Conservation (phyloP, 2,888 invertebrate species). For the Palloptera scutellata region DNA sequence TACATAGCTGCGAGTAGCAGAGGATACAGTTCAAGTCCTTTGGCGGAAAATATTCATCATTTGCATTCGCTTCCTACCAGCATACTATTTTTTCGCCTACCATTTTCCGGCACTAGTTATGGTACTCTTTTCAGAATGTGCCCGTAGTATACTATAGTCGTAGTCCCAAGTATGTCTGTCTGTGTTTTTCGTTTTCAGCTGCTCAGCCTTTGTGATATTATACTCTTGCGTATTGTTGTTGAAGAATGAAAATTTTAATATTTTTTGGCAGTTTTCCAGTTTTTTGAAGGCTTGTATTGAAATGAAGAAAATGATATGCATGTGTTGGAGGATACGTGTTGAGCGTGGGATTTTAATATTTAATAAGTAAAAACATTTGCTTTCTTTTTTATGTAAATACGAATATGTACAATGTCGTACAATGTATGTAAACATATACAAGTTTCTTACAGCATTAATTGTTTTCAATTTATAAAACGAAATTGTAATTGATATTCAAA, state of each 20-base stretch:
- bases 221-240: background rate
- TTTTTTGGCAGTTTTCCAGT: conserved; percentile 4
- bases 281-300: background rate
- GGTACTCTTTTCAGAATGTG: background rate
- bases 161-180: background rate
- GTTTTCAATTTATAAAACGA: too few relatives aligned
- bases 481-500: too few relatives aligned
- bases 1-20: background rate
- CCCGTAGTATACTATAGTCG: background rate
- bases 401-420: too few relatives aligned
- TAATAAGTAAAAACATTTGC: too few relatives aligned
- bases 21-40: conserved; percentile 18
- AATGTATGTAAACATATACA: too few relatives aligned
- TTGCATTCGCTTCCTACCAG: conserved; percentile 22
- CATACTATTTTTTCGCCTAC: background rate
- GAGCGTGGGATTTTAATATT: too few relatives aligned
- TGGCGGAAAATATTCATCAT: conserved; percentile 29
- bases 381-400: too few relatives aligned
- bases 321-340: too few relatives aligned
- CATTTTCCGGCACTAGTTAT: background rate
- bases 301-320: too few relatives aligned
- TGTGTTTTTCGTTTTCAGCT: background rate
- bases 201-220: background rate
- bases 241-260: conserved; percentile 9
- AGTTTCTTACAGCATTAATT: too few relatives aligned